A percentile compares a stretch with the other conserved stretches of the same genome.
Evolutionary conservation across 2,888 invertebrate species (phyloP).

Genomic region (Cheilosia variabilis): DNA sequence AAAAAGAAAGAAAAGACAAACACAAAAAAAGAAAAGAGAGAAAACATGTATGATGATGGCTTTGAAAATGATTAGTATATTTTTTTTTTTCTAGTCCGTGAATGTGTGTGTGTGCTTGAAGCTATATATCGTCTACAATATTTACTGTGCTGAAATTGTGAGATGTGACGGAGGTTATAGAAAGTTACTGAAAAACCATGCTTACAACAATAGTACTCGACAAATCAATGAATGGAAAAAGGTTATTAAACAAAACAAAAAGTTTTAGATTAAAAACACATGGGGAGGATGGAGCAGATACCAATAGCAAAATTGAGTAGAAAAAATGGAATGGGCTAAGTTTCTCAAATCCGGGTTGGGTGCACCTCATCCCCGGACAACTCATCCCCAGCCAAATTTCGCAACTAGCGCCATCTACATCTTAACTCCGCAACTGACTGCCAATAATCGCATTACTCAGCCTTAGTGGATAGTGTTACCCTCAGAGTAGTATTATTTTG

Average conservation of each 20-base stretch:
- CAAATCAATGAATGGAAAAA: neutral
- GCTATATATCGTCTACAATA: constrained; percentile 22
- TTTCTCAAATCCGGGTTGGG: no score
- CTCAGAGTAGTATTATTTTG: no score
- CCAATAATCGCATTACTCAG: no score
- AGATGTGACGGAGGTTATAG: constrained; percentile 32
- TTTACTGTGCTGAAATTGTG: constrained; percentile 50
- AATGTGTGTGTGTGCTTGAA: constrained; percentile 38
- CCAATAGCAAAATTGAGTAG: no score
- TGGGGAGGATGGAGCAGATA: no score
- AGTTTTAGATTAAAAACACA: no score
- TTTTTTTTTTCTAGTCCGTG: constrained; percentile 27
- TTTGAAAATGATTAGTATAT: constrained; percentile 47
- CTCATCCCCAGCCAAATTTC: no score
- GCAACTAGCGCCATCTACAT: no score
- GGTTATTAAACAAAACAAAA: neutral
- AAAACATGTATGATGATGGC: constrained; percentile 65
- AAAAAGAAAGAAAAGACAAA: constrained; percentile 59
- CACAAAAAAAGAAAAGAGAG: constrained; percentile 65
- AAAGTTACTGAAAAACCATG: neutral
- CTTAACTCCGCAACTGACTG: no score
- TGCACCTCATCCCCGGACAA: no score
- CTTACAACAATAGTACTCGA: neutral
- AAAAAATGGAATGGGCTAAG: no score
- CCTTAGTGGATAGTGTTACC: no score